These are phyloP conservation scores for Colius striatus DNA, from an alignment of 2,113 vertebrate species.

Conservation along the genomic window DNA sequence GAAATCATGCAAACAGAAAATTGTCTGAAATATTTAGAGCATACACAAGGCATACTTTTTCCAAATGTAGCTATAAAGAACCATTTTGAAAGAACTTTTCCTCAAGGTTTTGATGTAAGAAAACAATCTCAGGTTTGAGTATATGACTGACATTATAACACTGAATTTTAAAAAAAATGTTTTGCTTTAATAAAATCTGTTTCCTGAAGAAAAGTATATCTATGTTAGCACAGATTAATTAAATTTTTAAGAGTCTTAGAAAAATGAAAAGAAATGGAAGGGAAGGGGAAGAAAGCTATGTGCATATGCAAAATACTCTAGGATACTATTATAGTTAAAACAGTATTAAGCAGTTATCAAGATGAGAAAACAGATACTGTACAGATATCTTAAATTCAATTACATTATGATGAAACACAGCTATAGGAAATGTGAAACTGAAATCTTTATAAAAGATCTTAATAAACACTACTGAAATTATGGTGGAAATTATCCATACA, in stretches of 20 bases:
- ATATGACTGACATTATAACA: neutral
- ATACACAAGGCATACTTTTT: neutral
- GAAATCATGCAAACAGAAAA: neutral
- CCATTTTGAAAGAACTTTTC: neutral
- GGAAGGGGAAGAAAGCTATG: neutral
- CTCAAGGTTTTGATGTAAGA: neutral
- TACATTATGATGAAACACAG: constrained; percentile 5
- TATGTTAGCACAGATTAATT: neutral
- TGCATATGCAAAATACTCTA: neutral
- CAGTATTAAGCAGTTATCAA: constrained; percentile 10
- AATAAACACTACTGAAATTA: constrained; percentile 56
- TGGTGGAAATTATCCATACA: constrained; percentile 26
- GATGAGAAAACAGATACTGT: constrained; percentile 18
- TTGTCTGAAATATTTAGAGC: neutral
- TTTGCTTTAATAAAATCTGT: neutral
- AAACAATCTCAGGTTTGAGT: neutral
- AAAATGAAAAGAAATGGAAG: neutral
- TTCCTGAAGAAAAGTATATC: neutral
- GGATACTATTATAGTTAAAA: neutral
- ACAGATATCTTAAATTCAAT: constrained; percentile 44
- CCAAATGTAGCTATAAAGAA: neutral
- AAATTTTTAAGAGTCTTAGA: neutral
- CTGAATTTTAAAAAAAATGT: neutral
- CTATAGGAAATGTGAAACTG: constrained; percentile 17
- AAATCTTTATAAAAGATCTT: constrained; percentile 36